Conservation (phyloP, 64 coral and sea anemone species). For the Dendrophyllia cribrosa region DNA sequence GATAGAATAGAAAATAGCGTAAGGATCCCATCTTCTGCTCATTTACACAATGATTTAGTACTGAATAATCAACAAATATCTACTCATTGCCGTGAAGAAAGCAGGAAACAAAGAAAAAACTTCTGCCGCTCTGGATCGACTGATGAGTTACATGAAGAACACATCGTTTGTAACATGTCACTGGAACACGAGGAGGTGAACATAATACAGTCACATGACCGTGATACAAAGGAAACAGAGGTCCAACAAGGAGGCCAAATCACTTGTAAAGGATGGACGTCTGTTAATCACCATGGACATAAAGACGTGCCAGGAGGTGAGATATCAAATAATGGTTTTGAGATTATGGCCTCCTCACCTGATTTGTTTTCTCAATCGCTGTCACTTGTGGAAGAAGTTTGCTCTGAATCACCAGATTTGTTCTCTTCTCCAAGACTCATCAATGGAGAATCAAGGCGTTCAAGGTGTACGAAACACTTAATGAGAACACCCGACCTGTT, state of each 20-base stretch:
- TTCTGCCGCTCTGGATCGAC: not conserved
- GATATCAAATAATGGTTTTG: not conserved
- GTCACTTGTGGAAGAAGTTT: not conserved
- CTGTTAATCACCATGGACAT: not conserved
- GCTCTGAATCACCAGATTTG: not conserved
- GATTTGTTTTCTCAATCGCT: slow-evolving; percentile 14
- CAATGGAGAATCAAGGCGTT: not conserved
- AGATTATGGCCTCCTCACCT: not conserved
- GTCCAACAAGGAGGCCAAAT: not conserved
- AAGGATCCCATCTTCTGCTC: not conserved
- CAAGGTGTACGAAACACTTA: not conserved
- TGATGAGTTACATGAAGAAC: not conserved
- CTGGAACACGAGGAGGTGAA: not conserved
- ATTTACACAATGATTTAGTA: not conserved
- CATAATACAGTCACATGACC: not conserved
- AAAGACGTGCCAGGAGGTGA: not conserved
- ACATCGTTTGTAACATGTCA: not conserved
- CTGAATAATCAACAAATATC: not conserved
- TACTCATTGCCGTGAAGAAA: not conserved
- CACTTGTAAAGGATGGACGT: not conserved
- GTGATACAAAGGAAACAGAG: not conserved
- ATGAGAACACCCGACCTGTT: not conserved
- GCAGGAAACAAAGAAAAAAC: not conserved
- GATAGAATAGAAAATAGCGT: not conserved
- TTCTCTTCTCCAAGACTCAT: not conserved